Percentiles rank a stretch among this genome's conserved stretches.
These are phyloP conservation scores for Drosophila punjabiensis DNA, from an alignment of 1,140 invertebrate species.

Conservation along the genomic window DNA sequence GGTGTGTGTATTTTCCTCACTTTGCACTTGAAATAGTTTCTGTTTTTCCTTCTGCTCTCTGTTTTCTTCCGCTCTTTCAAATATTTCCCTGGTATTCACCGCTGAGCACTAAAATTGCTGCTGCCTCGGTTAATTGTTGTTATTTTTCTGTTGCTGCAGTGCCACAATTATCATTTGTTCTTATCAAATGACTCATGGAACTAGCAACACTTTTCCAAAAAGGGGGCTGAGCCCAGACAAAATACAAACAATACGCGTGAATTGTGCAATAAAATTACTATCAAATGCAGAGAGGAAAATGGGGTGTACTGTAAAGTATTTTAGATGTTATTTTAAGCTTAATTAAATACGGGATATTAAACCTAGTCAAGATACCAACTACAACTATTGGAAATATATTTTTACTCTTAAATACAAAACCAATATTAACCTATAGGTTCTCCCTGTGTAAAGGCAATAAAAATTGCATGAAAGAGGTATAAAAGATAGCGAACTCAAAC, in stretches of 20 bases:
- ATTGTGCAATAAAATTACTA: constrained; percentile 64
- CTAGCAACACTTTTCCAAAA: constrained; percentile 16
- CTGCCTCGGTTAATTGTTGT: constrained; percentile 32
- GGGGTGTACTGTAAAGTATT: neutral
- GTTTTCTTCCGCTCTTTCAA: constrained; percentile 18
- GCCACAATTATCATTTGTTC: constrained; percentile 56
- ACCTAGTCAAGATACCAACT: too few relatives aligned
- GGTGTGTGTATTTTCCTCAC: constrained; percentile 27
- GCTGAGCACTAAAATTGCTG: constrained; percentile 23
- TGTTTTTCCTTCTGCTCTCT: constrained; percentile 12
- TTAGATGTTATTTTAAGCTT: neutral
- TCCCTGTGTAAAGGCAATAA: neutral
- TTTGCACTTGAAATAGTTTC: constrained; percentile 78
- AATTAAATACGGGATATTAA: too few relatives aligned
- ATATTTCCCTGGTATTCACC: constrained; percentile 3
- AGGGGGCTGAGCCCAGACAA: constrained; percentile 13
- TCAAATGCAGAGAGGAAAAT: constrained; percentile 15
- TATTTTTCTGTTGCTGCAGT: constrained; percentile 19
- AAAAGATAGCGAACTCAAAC: constrained; percentile 1
- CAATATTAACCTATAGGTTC: too few relatives aligned
- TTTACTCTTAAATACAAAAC: too few relatives aligned
- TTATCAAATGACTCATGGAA: constrained; percentile 71
- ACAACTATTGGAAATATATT: too few relatives aligned
- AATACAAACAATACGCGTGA: constrained; percentile 48
- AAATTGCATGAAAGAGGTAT: neutral